Conservation (phyloP, 1,140 invertebrate genomes). For the Melanaphis sacchari region DNA sequence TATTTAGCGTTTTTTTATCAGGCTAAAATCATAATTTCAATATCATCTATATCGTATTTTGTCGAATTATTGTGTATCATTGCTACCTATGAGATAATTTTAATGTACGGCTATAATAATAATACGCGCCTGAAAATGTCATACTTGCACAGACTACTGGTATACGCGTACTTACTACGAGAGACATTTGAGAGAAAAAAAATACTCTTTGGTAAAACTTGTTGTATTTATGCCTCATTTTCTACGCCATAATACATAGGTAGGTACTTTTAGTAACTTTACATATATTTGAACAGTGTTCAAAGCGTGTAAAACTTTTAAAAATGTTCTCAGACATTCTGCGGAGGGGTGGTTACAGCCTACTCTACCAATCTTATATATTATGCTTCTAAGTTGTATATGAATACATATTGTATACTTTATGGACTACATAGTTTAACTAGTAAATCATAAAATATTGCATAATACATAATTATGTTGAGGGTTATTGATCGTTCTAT, state of each 20-base stretch:
- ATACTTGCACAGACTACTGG: neutral
- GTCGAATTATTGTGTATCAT: neutral
- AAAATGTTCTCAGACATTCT: neutral
- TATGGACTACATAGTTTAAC: neutral
- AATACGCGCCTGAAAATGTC: neutral
- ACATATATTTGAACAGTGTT: neutral
- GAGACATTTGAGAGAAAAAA: neutral
- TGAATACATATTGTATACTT: neutral
- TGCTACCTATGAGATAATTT: neutral
- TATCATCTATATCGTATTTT: neutral
- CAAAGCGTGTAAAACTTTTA: neutral
- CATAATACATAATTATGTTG: neutral
- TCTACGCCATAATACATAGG: neutral
- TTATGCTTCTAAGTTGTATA: neutral
- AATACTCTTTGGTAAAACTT: neutral
- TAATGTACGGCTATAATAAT: neutral
- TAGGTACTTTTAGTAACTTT: neutral
- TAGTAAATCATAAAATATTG: neutral
- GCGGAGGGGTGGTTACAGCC: neutral
- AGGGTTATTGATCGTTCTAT: neutral
- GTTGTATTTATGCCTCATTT: neutral
- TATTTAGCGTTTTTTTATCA: neutral
- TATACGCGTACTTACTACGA: neutral
- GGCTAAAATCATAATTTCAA: neutral
- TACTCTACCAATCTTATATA: neutral